Evolutionary conservation across 2,113 vertebrate genomes (phyloP).

Genomic region (Glaucomys volans): DNA sequence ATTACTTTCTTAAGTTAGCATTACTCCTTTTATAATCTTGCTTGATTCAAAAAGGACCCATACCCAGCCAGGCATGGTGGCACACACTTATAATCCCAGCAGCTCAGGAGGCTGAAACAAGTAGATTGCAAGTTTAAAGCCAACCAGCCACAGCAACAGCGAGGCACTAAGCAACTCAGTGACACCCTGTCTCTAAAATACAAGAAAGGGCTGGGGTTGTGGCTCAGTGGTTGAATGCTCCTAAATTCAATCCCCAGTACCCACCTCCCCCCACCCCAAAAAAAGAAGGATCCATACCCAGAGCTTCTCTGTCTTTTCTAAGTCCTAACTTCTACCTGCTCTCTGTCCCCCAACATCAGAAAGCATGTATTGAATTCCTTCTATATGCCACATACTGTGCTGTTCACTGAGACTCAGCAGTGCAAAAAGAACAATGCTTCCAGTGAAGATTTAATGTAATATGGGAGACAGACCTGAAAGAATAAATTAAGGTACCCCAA

Average conservation of each 20-base stretch:
- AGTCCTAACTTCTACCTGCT: background rate
- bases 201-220: too few species aligned
- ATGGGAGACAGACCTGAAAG: background rate
- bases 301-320: background rate
- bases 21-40: background rate
- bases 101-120: too few species aligned
- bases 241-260: too few species aligned
- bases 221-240: too few species aligned
- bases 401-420: background rate
- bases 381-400: background rate
- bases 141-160: too few species aligned
- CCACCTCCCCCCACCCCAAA: background rate
- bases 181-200: too few species aligned
- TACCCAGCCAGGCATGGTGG: background rate
- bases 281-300: background rate
- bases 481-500: background rate
- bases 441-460: background rate
- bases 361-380: background rate
- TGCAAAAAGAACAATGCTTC: background rate
- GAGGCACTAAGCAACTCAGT: too few species aligned
- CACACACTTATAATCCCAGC: too few species aligned
- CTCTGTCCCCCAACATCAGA: background rate
- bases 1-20: background rate
- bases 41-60: background rate
- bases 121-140: too few species aligned